Evolutionary conservation across 2,113 vertebrate genomes (phyloP).

Genomic region (Pleuronectes platessa): DNA sequence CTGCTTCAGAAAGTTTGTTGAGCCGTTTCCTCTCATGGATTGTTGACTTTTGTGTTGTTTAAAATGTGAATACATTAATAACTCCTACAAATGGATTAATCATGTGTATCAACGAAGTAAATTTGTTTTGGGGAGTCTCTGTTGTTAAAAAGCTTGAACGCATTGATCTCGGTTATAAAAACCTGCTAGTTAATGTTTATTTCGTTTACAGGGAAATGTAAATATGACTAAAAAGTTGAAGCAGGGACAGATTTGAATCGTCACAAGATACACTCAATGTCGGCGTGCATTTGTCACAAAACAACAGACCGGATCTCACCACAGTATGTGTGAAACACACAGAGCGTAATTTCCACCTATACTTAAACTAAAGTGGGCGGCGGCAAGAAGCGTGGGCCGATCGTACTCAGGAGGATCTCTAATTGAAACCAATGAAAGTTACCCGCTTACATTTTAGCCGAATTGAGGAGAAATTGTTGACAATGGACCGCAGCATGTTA

Average conservation of each 20-base stretch:
- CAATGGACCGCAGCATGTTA: rapidly evolving
- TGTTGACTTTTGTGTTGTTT: background rate
- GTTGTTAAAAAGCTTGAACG: background rate
- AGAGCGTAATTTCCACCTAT: background rate
- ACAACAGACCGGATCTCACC: background rate
- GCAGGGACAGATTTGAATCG: rapidly evolving
- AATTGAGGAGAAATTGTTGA: rapidly evolving
- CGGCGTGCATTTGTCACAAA: background rate
- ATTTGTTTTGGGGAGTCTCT: background rate
- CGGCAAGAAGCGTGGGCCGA: background rate
- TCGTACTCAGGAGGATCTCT: rapidly evolving
- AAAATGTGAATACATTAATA: too few relatives aligned
- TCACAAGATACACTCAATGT: background rate
- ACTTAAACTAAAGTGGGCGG: constrained; percentile 27
- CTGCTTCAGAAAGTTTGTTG: background rate
- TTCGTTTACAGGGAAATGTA: rapidly evolving
- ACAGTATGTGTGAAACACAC: background rate
- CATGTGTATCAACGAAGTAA: background rate
- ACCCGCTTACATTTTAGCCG: background rate
- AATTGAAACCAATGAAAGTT: rapidly evolving
- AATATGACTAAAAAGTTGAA: background rate
- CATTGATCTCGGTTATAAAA: background rate
- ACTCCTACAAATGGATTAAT: background rate
- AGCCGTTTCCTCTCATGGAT: background rate
- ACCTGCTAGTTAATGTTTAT: background rate